phyloP scores from a whole-genome alignment of 23 tunicate genomes.

The Styela plicata region DNA sequence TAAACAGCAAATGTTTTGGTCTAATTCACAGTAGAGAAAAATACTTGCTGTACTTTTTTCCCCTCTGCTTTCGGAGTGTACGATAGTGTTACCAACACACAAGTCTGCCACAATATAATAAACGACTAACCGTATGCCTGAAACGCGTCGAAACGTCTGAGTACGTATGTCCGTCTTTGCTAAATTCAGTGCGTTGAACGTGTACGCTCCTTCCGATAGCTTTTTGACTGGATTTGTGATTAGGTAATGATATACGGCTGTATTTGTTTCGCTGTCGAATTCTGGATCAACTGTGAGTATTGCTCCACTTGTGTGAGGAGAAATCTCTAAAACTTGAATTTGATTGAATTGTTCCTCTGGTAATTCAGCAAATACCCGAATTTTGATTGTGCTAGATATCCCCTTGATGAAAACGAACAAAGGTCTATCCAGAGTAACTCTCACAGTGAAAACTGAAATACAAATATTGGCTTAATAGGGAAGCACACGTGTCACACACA shows the following conservation, averaged over 20 bases:
- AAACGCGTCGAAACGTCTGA: not conserved
- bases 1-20: too few species aligned
- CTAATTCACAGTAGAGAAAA: too few species aligned
- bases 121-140: not conserved
- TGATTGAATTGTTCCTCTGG: not conserved
- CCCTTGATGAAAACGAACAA: not conserved
- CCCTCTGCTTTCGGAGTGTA: too few species aligned
- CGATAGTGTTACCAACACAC: not conserved
- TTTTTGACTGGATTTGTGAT: not conserved
- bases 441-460: not conserved
- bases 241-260: not conserved
- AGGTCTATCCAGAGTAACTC: not conserved
- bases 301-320: not conserved
- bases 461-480: not conserved
- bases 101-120: not conserved
- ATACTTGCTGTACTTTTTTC: too few species aligned
- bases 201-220: not conserved
- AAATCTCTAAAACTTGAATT: not conserved
- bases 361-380: not conserved
- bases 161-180: not conserved
- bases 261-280: not conserved
- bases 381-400: too few species aligned
- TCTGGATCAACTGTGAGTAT: not conserved
- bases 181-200: not conserved
- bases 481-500: not conserved